Evolutionary conservation across 2,888 invertebrate genomes (phyloP).

Genomic region (Oscheius sp.): DNA sequence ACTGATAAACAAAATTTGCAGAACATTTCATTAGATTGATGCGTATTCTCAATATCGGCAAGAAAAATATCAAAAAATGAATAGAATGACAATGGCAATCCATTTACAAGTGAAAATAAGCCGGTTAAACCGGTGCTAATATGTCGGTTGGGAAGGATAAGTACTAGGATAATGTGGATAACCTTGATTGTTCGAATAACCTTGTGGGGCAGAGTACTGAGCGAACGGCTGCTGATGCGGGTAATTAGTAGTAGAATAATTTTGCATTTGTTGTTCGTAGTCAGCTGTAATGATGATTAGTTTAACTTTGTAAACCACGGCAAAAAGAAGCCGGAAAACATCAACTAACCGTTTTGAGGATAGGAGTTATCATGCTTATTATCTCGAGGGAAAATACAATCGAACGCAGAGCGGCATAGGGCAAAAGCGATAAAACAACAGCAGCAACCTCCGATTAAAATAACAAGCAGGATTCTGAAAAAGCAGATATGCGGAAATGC

Average conservation of each 20-base stretch:
- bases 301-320: neutral
- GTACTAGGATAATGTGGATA: slow-evolving; percentile 2
- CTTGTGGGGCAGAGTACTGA: slow-evolving; percentile 29
- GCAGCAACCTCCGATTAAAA: slow-evolving; percentile 65
- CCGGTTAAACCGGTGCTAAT: slow-evolving; percentile 1
- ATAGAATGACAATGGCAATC: too few relatives aligned
- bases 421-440: slow-evolving; percentile 63
- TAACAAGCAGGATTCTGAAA: slow-evolving; percentile 60
- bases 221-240: slow-evolving; percentile 33
- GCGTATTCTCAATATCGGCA: too few relatives aligned
- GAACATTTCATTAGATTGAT: too few relatives aligned
- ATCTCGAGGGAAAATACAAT: slow-evolving; percentile 53
- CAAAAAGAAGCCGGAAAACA: neutral
- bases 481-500: neutral
- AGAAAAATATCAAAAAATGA: too few relatives aligned
- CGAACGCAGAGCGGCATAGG: slow-evolving; percentile 64
- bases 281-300: neutral
- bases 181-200: slow-evolving; percentile 33
- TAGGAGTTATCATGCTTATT: slow-evolving; percentile 41
- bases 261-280: slow-evolving; percentile 45
- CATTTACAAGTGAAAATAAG: too few relatives aligned
- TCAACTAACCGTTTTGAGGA: slow-evolving; percentile 36
- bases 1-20: too few relatives aligned
- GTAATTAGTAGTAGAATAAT: slow-evolving; percentile 50
- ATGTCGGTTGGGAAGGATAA: slow-evolving; percentile 28